Percentiles rank a stretch among this genome's conserved stretches.
Conservation (phyloP, 1,140 invertebrate species). For the Hirudo medicinalis region DNA sequence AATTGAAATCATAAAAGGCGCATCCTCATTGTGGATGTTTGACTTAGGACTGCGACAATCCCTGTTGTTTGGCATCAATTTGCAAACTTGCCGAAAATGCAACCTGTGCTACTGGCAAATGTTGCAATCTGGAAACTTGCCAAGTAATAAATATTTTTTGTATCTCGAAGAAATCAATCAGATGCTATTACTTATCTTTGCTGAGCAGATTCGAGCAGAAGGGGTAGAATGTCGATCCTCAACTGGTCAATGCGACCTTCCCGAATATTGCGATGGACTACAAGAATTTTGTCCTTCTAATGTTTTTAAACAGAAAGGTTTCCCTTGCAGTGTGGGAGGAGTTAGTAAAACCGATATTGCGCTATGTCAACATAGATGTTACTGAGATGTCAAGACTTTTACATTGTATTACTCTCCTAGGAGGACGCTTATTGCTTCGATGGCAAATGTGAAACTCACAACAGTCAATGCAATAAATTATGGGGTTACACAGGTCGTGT, state of each 20-base stretch:
- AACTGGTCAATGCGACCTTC: constrained; percentile 79
- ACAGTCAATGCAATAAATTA: constrained; percentile 81
- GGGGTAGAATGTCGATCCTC: constrained; percentile 61
- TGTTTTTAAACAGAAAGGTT: constrained; percentile 77
- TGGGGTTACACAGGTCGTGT: constrained; percentile 84
- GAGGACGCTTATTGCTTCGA: constrained; percentile 72
- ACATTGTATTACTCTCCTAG: neutral
- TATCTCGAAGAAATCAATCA: neutral
- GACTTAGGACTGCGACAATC: constrained; percentile 58
- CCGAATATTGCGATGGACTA: constrained; percentile 85
- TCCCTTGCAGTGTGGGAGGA: constrained; percentile 49
- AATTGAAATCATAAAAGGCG: too few species aligned
- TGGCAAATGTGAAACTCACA: constrained; percentile 75
- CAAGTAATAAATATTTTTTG: constrained; percentile 40
- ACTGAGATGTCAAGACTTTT: too few species aligned
- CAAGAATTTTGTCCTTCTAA: constrained; percentile 83
- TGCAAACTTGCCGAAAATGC: constrained; percentile 71
- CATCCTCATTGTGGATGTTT: too few species aligned
- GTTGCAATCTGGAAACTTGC: constrained; percentile 66
- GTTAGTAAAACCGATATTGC: too few species aligned
- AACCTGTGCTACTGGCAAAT: constrained; percentile 79
- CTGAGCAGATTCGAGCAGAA: constrained; percentile 52
- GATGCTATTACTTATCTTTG: constrained; percentile 40
- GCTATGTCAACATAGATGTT: too few species aligned
- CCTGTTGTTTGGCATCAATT: constrained; percentile 75